Percentiles rank a stretch among this genome's conserved stretches.
These are phyloP conservation scores for Chaenocephalus aceratus DNA, from an alignment of 2,113 vertebrate species.

Conservation along the genomic window DNA sequence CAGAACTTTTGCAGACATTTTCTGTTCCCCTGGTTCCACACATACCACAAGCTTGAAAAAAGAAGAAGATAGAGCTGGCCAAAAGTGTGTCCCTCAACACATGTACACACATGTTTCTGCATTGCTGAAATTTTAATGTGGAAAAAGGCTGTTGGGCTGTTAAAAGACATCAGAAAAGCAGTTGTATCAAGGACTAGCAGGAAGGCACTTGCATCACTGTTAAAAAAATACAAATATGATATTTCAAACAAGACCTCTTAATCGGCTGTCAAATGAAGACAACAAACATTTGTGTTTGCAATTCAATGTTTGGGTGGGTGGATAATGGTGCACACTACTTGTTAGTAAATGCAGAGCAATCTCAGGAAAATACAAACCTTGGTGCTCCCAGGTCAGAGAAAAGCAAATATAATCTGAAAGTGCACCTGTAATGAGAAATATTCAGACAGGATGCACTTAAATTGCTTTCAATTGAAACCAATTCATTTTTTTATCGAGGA, in stretches of 20 bases:
- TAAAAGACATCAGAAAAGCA: slow-evolving; percentile 36
- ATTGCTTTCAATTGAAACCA: not conserved
- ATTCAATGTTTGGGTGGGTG: slow-evolving; percentile 48
- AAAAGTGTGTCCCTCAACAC: slow-evolving; percentile 42
- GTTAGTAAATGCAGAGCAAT: slow-evolving; percentile 33
- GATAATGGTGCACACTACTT: slow-evolving; percentile 41
- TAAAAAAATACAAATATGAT: slow-evolving; percentile 48
- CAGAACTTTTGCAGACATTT: slow-evolving; percentile 32
- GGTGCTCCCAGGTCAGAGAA: slow-evolving; percentile 24
- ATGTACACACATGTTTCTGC: slow-evolving; percentile 33
- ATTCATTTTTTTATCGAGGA: not conserved
- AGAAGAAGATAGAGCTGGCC: slow-evolving; percentile 12
- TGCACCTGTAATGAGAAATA: slow-evolving; percentile 31
- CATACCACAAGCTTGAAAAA: slow-evolving; percentile 4
- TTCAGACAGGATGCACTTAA: slow-evolving; percentile 4
- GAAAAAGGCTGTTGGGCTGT: slow-evolving; percentile 53
- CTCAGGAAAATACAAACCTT: slow-evolving; percentile 35
- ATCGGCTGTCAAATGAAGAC: slow-evolving; percentile 21
- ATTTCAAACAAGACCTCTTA: slow-evolving; percentile 51
- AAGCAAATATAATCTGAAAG: slow-evolving; percentile 33
- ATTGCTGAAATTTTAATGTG: slow-evolving; percentile 71
- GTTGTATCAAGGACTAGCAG: slow-evolving; percentile 50
- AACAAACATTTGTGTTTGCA: slow-evolving; percentile 42
- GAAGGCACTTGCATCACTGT: slow-evolving; percentile 31
- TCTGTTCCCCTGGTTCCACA: slow-evolving; percentile 23